Evolutionary conservation across 2,113 vertebrate genomes (phyloP).

Genomic region (Mobula hypostoma): DNA sequence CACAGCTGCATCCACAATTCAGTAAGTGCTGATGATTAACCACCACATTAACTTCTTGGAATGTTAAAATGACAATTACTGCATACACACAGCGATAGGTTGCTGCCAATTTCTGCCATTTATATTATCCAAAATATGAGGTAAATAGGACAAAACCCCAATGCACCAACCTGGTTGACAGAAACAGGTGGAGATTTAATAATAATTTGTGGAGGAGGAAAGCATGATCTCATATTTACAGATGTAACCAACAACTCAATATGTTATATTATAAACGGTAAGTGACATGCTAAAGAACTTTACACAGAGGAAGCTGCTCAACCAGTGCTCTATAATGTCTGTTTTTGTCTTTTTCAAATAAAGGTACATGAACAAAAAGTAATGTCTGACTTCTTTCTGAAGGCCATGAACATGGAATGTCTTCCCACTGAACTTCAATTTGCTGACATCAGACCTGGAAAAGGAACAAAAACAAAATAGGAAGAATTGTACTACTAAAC

Average conservation of each 20-base stretch:
- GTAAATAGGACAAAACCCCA: neutral
- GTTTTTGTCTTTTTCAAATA: neutral
- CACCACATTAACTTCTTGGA: neutral
- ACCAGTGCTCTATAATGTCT: neutral
- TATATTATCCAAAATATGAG: neutral
- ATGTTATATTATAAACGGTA: neutral
- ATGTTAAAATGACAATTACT: neutral
- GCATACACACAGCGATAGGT: neutral
- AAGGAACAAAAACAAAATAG: conserved; percentile 45
- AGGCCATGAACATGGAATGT: conserved; percentile 89
- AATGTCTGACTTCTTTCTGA: conserved; percentile 80
- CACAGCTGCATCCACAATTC: neutral
- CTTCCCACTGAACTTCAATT: conserved; percentile 97
- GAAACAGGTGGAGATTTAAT: neutral
- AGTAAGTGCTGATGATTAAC: neutral
- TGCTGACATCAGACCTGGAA: conserved; percentile 87
- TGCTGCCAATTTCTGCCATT: neutral
- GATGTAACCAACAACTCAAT: neutral
- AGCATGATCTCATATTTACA: neutral
- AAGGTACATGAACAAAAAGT: neutral
- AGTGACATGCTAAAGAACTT: neutral
- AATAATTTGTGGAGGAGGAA: neutral
- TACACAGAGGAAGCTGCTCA: neutral
- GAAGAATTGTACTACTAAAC: conserved; percentile 1
- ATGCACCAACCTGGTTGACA: neutral